Base-by-base conservation (phyloP, 2,113 vertebrate species). In the Emydura subglobosa region DNA sequence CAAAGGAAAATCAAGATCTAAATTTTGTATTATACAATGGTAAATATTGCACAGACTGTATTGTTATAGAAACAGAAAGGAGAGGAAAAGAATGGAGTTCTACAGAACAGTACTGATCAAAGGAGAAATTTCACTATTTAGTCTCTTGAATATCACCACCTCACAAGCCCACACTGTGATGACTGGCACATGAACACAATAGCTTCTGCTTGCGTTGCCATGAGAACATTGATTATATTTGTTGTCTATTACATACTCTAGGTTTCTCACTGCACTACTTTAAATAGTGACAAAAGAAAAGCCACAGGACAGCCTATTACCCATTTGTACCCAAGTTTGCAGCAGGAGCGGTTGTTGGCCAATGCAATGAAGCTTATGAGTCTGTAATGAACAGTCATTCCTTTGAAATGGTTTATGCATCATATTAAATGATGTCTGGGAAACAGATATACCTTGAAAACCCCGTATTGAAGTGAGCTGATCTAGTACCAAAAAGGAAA, bases 171-270 rank as follows among this genome's bases (percentile, higher is more conserved):
- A 86, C 54, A 82, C 91, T 51, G 50, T 81, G 91, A 87, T 44
- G 39, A 82, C n/a, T 90, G 57, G 57, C 2, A 3, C 50, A 50
- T 53, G 44, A 92, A 81, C 85, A 85, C 86, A 94, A 92, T 79
- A 44, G 81, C 59, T 95, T 13, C 3, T 90, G 51, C 29, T n/a
- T 92, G 87, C 78, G 92, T 97, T 96, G 95, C 96, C 94, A 96
- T 95, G 96, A 97, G 95, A 97, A 95, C 96, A 93, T 83, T 86
- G 83, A 92, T 92, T 94, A 61, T 79, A 81, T 96, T 96, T 94
- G 86, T 95, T 97, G 93, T 95, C 93, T 95, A 88, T 87, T 96
- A 91, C 79, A 92, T 54, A 93, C 49, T 79, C 5, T 54, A 85
- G 47, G 85, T 78, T 89, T 97, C 91, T 89, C 83, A 90, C 79